Evolutionary conservation across 2,888 invertebrate species (phyloP).

Genomic region (Cataglyphis altisquamis): DNA sequence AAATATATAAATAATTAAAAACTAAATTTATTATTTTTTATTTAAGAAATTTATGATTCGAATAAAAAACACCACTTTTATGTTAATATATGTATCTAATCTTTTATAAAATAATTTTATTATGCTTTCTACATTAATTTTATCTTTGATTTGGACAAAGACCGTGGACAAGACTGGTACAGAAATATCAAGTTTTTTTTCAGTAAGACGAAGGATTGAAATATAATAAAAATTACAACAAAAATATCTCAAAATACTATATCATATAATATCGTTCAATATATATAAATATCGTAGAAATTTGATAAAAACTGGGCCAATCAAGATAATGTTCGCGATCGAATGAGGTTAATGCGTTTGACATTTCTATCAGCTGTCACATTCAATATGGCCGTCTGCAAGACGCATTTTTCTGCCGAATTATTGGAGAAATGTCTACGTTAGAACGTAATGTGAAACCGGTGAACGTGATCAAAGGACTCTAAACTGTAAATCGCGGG

Average conservation of each 20-base stretch:
- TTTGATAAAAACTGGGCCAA: neutral
- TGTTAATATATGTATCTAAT: neutral
- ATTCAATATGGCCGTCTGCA: constrained; percentile 70
- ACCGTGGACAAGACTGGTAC: neutral
- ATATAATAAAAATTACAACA: neutral
- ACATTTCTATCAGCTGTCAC: constrained; percentile 72
- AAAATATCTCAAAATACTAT: neutral
- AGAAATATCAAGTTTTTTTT: neutral
- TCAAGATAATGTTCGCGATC: neutral
- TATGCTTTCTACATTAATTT: neutral
- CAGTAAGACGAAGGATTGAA: neutral
- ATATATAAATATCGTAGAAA: neutral
- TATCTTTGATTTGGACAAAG: neutral
- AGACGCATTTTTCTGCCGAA: constrained; percentile 55
- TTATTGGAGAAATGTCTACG: constrained; percentile 59
- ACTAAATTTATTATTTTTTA: neutral
- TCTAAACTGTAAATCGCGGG: neutral
- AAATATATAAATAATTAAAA: neutral
- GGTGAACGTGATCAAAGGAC: neutral
- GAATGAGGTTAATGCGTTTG: constrained; percentile 21
- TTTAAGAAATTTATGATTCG: neutral
- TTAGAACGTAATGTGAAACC: constrained; percentile 27
- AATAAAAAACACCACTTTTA: neutral
- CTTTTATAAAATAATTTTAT: neutral
- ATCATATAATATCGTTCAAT: neutral